Base-by-base conservation (phyloP, 35 echinoderm and acorn worm genomes). In the Stichopus chloronotus region DNA sequence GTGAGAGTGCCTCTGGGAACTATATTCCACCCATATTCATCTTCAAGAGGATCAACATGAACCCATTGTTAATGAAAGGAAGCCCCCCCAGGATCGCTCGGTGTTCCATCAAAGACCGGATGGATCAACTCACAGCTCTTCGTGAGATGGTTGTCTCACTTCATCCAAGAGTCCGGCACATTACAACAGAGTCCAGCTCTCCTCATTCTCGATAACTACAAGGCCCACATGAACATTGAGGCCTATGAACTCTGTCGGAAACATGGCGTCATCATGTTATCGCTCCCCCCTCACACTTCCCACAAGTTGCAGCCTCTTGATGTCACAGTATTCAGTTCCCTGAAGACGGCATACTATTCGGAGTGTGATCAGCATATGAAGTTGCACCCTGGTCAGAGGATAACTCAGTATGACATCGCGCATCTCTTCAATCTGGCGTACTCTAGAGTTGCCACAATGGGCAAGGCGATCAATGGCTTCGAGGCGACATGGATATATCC, bases 171-270 rank as follows among this genome's bases (percentile, higher is more conserved):
- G 4, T 10, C 8, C 63, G 86, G 57, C 6, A 14, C 56, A 25
- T 19, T 58, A 8, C 5, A 3, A 61, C 17, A 59, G 7, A 88
- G 24, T n/a, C 12, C 16, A 63, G 86, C 63, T 6, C 21, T 88
- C 4, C 16, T 88, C 5, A 25, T 88, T 58, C 59, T 88, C 13
- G 86, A 88, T 43, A 90, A 90, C 71, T 63, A 90, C n/a, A 63
- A 72, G 6, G 25, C 87, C 12, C 59, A 90, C 25, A 71, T 72
- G 12, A 76, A 23, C 63, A 30, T 72, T 7, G 87, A 90, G n/a
- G 53, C 25, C 0, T 72, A 19, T 10, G 87, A 90, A 6, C 53
- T 69, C 13, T 65, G 59, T 43, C 58, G 71, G 3, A 19, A 4
- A 16, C 7, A 90, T 63, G 87, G 87, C 7, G 63, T 90, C 7